phyloP scores from a whole-genome alignment of 1,140 invertebrate species.

The Temnothorax longispinosus region DNA sequence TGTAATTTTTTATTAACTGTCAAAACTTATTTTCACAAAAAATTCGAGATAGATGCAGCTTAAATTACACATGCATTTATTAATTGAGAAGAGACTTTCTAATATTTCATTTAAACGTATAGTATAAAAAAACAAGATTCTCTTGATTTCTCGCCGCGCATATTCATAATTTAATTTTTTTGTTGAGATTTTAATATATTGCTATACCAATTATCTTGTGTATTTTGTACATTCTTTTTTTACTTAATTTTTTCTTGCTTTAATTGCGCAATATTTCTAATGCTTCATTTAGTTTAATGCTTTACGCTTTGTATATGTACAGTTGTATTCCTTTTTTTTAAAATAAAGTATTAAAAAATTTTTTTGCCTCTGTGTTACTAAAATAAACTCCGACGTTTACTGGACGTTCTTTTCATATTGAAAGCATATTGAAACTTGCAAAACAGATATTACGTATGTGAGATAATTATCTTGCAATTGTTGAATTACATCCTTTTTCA shows the following conservation, averaged over 20 bases:
- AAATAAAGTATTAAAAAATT: background rate
- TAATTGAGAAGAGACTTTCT: background rate
- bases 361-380: constrained; percentile 20
- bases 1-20: background rate
- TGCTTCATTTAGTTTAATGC: constrained; percentile 2
- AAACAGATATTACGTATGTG: background rate
- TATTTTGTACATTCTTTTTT: background rate
- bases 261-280: constrained; percentile 9
- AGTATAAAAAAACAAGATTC: background rate
- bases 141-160: background rate
- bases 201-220: background rate
- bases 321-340: constrained; percentile 28
- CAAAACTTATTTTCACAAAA: background rate
- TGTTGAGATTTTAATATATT: constrained; percentile 28
- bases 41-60: background rate
- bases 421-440: background rate
- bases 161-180: background rate
- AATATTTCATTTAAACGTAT: constrained; percentile 6
- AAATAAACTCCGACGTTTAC: background rate
- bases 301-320: background rate
- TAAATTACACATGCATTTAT: background rate
- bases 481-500: background rate
- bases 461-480: background rate
- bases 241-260: background rate
- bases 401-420: constrained; percentile 35